Conservation (phyloP, 23 tunicate genomes). For the Phallusia fumigata region DNA sequence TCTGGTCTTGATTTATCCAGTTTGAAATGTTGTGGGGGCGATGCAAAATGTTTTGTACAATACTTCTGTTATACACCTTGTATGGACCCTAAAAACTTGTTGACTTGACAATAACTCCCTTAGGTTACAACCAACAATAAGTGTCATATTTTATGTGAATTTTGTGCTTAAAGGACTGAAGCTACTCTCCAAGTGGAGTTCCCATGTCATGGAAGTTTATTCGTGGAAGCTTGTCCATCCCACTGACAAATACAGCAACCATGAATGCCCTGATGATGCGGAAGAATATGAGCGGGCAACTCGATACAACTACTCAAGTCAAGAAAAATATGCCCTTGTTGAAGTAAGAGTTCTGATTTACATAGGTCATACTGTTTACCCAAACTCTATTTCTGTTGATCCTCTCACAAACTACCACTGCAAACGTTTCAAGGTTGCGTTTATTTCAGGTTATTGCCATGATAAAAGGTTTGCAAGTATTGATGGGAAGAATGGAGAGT, state of each 20-base stretch:
- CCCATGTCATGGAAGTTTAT: slow-evolving; percentile 99
- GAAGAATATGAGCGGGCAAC: slow-evolving; percentile 98
- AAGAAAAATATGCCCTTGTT: slow-evolving; percentile 97
- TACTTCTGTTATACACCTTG: no score
- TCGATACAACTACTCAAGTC: slow-evolving; percentile 92
- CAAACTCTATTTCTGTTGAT: no score
- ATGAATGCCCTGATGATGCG: slow-evolving; percentile 91
- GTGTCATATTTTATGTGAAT: no score
- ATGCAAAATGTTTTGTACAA: no score
- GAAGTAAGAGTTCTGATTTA: slow-evolving; percentile 35
- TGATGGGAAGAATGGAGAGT: slow-evolving; percentile 97
- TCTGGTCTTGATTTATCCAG: not conserved
- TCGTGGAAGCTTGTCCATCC: slow-evolving; percentile 99
- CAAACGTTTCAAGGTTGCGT: not conserved
- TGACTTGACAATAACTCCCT: no score
- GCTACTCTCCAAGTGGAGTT: slow-evolving; percentile 82
- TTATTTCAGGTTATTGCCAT: slow-evolving; percentile 79
- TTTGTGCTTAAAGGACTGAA: slow-evolving; percentile 45
- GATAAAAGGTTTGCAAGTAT: slow-evolving; percentile 97
- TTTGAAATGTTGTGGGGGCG: no score
- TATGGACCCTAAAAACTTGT: no score
- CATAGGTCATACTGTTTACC: no score
- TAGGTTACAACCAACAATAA: no score
- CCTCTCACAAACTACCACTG: not conserved
- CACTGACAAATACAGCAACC: slow-evolving; percentile 81